Conservation (phyloP, 2,797 vertebrate genomes). For the Channallabes apus region DNA sequence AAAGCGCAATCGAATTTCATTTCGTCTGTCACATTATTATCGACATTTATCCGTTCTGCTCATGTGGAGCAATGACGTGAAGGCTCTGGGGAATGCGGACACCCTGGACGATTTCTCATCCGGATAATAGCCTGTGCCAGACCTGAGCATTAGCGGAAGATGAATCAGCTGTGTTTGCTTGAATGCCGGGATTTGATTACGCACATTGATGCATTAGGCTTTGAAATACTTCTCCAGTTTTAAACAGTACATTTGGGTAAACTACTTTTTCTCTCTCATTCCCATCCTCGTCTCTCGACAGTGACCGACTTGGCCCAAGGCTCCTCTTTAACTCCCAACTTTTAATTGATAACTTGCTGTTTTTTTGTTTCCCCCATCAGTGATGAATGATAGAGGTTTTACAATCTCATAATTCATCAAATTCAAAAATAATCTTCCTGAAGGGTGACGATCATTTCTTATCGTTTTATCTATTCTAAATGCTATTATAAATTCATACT, state of each 20-base stretch:
- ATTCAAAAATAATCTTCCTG: background rate
- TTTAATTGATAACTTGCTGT: background rate
- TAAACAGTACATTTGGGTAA: no score
- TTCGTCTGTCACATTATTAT: background rate
- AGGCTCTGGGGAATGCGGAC: background rate
- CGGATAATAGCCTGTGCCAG: background rate
- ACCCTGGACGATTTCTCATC: background rate
- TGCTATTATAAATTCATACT: background rate
- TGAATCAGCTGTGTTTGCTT: constrained; percentile 13
- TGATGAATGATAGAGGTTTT: background rate
- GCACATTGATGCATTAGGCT: background rate
- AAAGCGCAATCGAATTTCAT: background rate
- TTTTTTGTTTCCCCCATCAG: background rate
- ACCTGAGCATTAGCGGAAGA: background rate
- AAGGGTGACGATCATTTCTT: background rate
- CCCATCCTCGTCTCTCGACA: background rate
- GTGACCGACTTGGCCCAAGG: background rate
- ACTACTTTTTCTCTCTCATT: background rate
- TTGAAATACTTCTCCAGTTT: background rate
- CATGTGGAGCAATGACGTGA: background rate
- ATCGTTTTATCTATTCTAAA: background rate
- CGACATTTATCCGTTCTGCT: background rate
- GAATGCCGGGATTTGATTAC: constrained; percentile 1
- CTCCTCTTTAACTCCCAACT: background rate
- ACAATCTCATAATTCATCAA: background rate